These are phyloP conservation scores for Aix galericulata DNA, from an alignment of 2,113 vertebrate species.

Conservation along the genomic window DNA sequence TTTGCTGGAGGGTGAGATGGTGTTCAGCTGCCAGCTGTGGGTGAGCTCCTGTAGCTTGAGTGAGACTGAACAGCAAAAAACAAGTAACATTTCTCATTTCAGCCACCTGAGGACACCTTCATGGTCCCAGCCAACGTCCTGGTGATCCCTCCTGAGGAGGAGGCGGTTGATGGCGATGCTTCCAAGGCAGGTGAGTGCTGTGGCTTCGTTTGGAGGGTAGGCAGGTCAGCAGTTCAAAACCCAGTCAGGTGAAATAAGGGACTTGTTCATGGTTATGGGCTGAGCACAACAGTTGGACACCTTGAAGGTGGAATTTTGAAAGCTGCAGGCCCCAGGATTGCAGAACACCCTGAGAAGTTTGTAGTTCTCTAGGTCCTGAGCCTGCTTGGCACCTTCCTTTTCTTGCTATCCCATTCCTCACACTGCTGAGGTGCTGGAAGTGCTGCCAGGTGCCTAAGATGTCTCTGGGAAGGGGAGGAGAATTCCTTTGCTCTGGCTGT, in stretches of 20 bases:
- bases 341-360: background rate
- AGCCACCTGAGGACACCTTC: background rate
- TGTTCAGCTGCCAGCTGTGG: background rate
- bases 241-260: background rate
- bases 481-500: background rate
- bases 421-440: background rate
- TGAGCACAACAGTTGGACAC: background rate
- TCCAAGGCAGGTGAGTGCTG: background rate
- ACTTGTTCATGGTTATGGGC: background rate
- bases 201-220: background rate
- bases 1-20: background rate
- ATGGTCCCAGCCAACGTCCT: background rate
- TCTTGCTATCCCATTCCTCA: background rate
- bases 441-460: background rate
- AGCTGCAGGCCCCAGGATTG: background rate
- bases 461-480: background rate
- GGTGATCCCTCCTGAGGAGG: conserved; percentile 25
- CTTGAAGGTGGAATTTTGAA: background rate
- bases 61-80: background rate
- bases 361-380: background rate
- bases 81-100: accelerated
- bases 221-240: background rate
- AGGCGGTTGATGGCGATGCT: background rate
- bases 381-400: background rate
- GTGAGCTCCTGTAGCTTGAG: background rate